Conservation (phyloP, 2,888 invertebrate genomes). For the Tenthredo notha region DNA sequence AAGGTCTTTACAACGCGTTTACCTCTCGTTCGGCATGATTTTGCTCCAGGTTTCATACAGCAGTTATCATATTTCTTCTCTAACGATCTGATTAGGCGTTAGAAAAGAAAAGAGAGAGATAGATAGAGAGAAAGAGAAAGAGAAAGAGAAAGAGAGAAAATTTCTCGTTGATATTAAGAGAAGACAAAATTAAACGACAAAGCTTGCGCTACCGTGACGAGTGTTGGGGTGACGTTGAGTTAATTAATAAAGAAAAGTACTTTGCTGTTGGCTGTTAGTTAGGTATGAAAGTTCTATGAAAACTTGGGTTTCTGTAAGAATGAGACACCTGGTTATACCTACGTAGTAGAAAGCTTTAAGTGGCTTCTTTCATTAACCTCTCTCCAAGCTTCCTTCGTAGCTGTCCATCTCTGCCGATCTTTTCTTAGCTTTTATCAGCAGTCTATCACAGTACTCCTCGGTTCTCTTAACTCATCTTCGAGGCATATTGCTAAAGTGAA, state of each 20-base stretch:
- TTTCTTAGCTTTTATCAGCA: not conserved
- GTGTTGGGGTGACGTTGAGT: constrained; percentile 32
- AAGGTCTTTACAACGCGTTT: constrained; percentile 9
- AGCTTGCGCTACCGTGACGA: constrained; percentile 10
- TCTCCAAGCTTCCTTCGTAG: not conserved
- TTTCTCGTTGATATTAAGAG: not conserved
- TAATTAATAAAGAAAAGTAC: constrained; percentile 34
- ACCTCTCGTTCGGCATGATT: not conserved
- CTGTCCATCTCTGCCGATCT: not conserved
- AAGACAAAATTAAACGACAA: constrained; percentile 23
- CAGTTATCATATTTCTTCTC: constrained; percentile 5
- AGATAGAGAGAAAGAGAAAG: not conserved
- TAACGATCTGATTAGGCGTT: not conserved
- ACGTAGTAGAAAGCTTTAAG: constrained; percentile 21
- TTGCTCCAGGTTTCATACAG: not conserved
- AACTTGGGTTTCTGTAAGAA: constrained; percentile 19
- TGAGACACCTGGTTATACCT: constrained; percentile 12
- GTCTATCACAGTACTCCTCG: not conserved
- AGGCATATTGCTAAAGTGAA: not conserved
- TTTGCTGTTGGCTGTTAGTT: constrained; percentile 20
- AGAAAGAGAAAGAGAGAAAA: no score
- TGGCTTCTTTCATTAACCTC: constrained; percentile 51
- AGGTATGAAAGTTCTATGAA: constrained; percentile 12
- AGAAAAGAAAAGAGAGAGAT: not conserved
- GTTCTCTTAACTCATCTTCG: not conserved